These are phyloP conservation scores for Dryomyza anilis DNA, from an alignment of 2,888 invertebrate genomes.

Conservation along the genomic window DNA sequence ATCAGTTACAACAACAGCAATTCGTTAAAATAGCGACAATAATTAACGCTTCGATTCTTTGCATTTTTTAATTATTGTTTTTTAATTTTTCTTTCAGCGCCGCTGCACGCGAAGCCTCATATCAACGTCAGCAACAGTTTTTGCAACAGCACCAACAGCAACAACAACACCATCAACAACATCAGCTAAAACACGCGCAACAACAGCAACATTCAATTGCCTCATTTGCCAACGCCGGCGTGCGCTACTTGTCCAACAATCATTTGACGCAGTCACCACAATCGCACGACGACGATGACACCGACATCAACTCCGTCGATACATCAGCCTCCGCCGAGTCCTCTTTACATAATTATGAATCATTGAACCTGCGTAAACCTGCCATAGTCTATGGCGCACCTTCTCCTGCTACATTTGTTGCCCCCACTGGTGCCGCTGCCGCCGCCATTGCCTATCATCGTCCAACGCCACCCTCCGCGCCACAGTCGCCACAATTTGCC, in stretches of 20 bases:
- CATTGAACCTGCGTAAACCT: too few relatives aligned
- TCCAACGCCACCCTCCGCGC: constrained; percentile 10
- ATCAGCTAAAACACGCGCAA: constrained; percentile 22
- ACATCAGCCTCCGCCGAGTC: too few relatives aligned
- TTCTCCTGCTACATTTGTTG: too few relatives aligned
- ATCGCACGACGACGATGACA: too few relatives aligned
- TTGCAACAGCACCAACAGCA: constrained; percentile 14
- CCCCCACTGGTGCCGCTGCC: background rate
- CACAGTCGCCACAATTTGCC: constrained; percentile 51
- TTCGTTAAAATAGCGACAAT: constrained; percentile 8
- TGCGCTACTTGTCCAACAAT: constrained; percentile 41
- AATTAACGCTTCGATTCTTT: constrained; percentile 4
- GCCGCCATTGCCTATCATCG: background rate
- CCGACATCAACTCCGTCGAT: too few relatives aligned
- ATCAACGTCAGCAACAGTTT: constrained; percentile 23
- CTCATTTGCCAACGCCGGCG: constrained; percentile 24
- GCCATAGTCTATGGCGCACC: constrained; percentile 33
- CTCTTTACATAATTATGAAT: too few relatives aligned
- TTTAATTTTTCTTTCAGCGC: constrained; percentile 25
- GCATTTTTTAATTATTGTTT: background rate
- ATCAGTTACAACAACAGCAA: constrained; percentile 2
- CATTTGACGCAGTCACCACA: too few relatives aligned
- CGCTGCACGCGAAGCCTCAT: constrained; percentile 23
- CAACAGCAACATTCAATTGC: constrained; percentile 19
- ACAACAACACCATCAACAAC: constrained; percentile 34